Evolutionary conservation across 2,113 vertebrate genomes (phyloP).

Genomic region (Lophius piscatorius): DNA sequence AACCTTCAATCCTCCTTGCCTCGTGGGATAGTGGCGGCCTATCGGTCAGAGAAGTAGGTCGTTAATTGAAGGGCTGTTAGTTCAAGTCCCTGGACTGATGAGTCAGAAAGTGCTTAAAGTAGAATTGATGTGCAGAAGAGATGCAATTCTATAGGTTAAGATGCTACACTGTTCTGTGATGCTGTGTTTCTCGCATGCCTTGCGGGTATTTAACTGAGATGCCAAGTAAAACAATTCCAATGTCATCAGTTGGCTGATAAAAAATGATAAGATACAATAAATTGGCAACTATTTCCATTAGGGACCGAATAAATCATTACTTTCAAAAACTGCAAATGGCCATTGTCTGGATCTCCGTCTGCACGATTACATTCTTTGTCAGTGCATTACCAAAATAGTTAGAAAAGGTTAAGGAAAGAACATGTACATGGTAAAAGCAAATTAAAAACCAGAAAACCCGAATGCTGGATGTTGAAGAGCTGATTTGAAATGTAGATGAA

Average conservation of each 20-base stretch:
- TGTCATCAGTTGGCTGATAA: too few species aligned
- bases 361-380: too few species aligned
- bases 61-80: slow-evolving; percentile 74
- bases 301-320: too few species aligned
- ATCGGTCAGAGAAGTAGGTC: slow-evolving; percentile 40
- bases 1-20: slow-evolving; percentile 45
- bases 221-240: not conserved
- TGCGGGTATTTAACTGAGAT: not conserved
- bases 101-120: slow-evolving; percentile 19
- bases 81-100: slow-evolving; percentile 69
- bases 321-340: too few species aligned
- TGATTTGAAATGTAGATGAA: too few species aligned
- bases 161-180: not conserved
- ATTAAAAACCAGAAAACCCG: too few species aligned
- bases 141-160: not conserved
- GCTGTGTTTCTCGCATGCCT: not conserved
- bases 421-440: too few species aligned
- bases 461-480: too few species aligned
- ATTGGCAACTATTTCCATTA: too few species aligned
- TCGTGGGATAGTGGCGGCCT: slow-evolving; percentile 47
- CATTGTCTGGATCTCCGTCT: not conserved
- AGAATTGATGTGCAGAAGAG: slow-evolving; percentile 1
- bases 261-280: too few species aligned
- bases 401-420: not conserved
- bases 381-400: not conserved